These are phyloP conservation scores for Limnephilus rhombicus DNA, from an alignment of 2,888 invertebrate species.

Conservation along the genomic window DNA sequence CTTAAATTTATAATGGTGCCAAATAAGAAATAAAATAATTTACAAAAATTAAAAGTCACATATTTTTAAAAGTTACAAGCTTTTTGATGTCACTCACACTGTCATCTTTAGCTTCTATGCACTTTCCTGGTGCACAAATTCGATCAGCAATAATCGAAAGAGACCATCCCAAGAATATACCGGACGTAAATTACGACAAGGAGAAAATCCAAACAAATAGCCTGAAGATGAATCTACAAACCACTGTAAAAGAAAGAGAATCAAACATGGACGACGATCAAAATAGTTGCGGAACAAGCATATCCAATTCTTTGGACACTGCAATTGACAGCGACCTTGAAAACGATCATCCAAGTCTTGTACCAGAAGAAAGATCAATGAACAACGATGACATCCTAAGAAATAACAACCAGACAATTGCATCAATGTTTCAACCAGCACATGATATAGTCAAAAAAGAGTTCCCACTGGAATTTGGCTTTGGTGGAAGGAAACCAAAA, in stretches of 20 bases:
- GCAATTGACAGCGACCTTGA: slow-evolving; percentile 74
- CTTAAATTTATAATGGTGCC: slow-evolving; percentile 34
- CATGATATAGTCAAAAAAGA: slow-evolving; percentile 77
- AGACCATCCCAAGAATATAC: slow-evolving; percentile 68
- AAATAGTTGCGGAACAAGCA: slow-evolving; percentile 66
- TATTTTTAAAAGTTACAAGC: neutral
- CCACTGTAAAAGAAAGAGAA: slow-evolving; percentile 52
- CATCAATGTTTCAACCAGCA: slow-evolving; percentile 73
- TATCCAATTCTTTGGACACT: slow-evolving; percentile 64
- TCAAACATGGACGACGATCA: slow-evolving; percentile 63
- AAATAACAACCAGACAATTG: slow-evolving; percentile 71
- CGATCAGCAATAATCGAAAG: slow-evolving; percentile 41
- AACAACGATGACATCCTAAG: slow-evolving; percentile 68
- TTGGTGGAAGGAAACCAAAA: slow-evolving; percentile 69
- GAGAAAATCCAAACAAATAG: slow-evolving; percentile 64
- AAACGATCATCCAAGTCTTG: slow-evolving; percentile 68
- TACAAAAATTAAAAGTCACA: neutral
- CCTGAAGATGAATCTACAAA: slow-evolving; percentile 65
- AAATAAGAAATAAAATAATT: slow-evolving; percentile 11
- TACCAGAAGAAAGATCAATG: slow-evolving; percentile 66
- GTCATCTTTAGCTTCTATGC: slow-evolving; percentile 60
- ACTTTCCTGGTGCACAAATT: slow-evolving; percentile 55
- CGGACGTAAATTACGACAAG: slow-evolving; percentile 74
- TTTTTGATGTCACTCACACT: slow-evolving; percentile 61
- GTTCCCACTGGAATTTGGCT: slow-evolving; percentile 75